A percentile compares a stretch with the other conserved stretches of the same genome.
Evolutionary conservation across 2,888 invertebrate species (phyloP).

Genomic region (Lasioglossum oenotherae): DNA sequence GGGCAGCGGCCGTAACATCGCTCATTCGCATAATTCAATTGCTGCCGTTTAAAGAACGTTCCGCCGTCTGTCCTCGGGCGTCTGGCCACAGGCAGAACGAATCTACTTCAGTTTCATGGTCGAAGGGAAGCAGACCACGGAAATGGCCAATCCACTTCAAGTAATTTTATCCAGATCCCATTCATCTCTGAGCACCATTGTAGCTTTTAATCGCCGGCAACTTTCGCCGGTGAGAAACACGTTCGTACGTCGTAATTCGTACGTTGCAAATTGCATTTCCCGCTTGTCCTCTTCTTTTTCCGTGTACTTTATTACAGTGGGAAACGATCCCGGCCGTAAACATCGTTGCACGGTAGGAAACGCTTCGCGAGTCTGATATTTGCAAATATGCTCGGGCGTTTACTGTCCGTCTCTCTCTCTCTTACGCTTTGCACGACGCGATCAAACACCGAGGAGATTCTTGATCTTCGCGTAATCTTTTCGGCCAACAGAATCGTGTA

Average conservation of each 20-base stretch:
- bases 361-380: background rate
- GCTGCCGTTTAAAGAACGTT: background rate
- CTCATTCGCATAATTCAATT: background rate
- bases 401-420: background rate
- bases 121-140: background rate
- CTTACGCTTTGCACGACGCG: background rate
- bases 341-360: background rate
- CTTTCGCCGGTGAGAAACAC: background rate
- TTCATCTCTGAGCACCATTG: background rate
- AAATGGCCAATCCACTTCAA: background rate
- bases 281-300: background rate
- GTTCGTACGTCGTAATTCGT: background rate
- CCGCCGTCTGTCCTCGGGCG: background rate
- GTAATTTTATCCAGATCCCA: background rate
- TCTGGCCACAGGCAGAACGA: background rate
- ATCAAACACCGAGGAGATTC: slow-evolving; percentile 45
- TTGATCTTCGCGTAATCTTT: slow-evolving; percentile 29
- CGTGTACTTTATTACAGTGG: background rate
- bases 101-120: slow-evolving; percentile 10
- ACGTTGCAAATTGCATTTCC: background rate
- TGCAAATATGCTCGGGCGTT: slow-evolving; percentile 17
- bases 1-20: background rate
- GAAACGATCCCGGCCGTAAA: background rate
- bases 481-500: slow-evolving; percentile 23
- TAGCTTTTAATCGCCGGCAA: background rate